phyloP scores from a whole-genome alignment of 2,797 vertebrate species.

The Sitta carolinensis region DNA sequence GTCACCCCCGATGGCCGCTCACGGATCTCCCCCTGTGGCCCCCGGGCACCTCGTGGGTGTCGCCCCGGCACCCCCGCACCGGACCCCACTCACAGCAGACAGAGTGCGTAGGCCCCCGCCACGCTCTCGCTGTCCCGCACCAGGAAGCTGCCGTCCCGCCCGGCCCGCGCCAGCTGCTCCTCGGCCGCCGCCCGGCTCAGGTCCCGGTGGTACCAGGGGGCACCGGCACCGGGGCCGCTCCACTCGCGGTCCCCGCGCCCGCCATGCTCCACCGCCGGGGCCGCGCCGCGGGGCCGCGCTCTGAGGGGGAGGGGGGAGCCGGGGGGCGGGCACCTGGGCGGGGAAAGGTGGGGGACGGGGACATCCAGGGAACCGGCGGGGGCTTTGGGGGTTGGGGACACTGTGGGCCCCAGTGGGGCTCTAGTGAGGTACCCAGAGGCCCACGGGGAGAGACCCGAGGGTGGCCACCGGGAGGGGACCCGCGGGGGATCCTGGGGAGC shows the following conservation, averaged over 20 bases:
- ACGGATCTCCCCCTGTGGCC: no score
- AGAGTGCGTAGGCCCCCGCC: conserved; percentile 90
- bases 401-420: neutral
- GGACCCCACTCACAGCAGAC: conserved; percentile 86
- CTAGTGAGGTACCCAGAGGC: no score
- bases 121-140: conserved; percentile 97
- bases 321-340: neutral
- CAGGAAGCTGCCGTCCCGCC: conserved; percentile 93
- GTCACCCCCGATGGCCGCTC: no score
- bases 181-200: conserved; percentile 94
- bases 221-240: neutral
- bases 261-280: conserved; percentile 66
- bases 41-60: no score
- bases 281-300: neutral
- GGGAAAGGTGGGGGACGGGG: neutral
- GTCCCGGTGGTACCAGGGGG: conserved; percentile 91
- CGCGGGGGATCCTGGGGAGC: neutral
- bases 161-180: conserved; percentile 90
- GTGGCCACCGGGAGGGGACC: neutral
- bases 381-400: no score
- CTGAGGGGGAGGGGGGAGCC: neutral
- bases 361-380: neutral
- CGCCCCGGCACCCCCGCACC: neutral
- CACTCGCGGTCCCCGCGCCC: conserved; percentile 21
- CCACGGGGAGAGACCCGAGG: neutral